These are phyloP conservation scores for Bombus confusus DNA, from an alignment of 1,140 invertebrate species.

Conservation along the genomic window DNA sequence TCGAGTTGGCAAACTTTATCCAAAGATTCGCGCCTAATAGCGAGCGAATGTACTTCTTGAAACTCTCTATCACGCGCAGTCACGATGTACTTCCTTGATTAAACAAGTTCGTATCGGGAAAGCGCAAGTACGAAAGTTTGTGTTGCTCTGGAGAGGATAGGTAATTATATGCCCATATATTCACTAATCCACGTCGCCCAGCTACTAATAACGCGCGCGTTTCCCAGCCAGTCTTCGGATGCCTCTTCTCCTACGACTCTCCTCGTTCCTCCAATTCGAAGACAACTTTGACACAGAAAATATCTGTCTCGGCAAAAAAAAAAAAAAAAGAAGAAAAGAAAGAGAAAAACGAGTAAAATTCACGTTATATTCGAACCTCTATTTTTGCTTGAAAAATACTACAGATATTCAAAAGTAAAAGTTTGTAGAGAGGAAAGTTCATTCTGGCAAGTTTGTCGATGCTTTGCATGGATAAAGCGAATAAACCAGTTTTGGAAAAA, in stretches of 20 bases:
- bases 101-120: conserved; percentile 39
- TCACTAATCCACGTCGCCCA: background rate
- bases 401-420: no score
- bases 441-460: no score
- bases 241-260: no score
- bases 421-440: no score
- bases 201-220: background rate
- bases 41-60: background rate
- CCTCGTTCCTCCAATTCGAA: background rate
- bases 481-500: no score
- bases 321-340: no score
- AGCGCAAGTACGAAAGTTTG: conserved; percentile 26
- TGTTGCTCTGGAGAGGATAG: background rate
- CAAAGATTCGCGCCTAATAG: conserved; percentile 11
- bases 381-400: no score
- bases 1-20: background rate
- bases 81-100: conserved; percentile 41
- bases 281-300: background rate
- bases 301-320: background rate
- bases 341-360: no score
- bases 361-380: no score
- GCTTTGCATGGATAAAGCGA: no score
- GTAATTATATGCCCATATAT: conserved; percentile 10
- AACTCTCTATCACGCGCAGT: conserved; percentile 12
- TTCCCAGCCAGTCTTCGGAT: background rate